Percentiles rank a stretch among this genome's conserved stretches.
These are phyloP conservation scores for Drosophila triauraria DNA, from an alignment of 1,140 invertebrate species.

Conservation along the genomic window DNA sequence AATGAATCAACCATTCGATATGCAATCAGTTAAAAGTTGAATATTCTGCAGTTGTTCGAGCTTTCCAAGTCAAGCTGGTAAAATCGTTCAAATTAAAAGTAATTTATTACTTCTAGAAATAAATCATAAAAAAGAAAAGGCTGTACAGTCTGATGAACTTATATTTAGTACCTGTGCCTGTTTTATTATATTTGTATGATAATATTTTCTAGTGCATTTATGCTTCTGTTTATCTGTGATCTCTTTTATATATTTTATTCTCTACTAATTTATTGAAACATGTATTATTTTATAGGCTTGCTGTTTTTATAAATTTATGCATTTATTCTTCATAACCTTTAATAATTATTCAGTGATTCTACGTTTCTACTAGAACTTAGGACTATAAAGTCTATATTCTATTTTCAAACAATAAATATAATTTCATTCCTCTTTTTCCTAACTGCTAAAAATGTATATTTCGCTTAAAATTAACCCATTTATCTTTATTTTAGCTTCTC, in stretches of 20 bases:
- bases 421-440: no score
- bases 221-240: no score
- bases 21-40: conserved; percentile 36
- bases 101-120: background rate
- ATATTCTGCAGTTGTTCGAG: conserved; percentile 5
- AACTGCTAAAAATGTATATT: background rate
- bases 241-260: no score
- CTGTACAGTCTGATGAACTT: background rate
- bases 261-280: no score
- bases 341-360: no score
- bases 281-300: background rate
- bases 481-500: background rate
- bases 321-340: no score
- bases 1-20: conserved; percentile 34
- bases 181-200: no score
- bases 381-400: no score
- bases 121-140: background rate
- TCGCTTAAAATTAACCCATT: background rate
- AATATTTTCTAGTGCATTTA: no score
- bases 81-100: background rate
- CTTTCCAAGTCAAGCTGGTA: background rate
- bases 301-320: background rate
- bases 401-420: no score
- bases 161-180: no score
- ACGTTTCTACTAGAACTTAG: no score